Base-by-base conservation (phyloP, 2,113 vertebrate genomes). In the Phalacrocorax pelagicus region DNA sequence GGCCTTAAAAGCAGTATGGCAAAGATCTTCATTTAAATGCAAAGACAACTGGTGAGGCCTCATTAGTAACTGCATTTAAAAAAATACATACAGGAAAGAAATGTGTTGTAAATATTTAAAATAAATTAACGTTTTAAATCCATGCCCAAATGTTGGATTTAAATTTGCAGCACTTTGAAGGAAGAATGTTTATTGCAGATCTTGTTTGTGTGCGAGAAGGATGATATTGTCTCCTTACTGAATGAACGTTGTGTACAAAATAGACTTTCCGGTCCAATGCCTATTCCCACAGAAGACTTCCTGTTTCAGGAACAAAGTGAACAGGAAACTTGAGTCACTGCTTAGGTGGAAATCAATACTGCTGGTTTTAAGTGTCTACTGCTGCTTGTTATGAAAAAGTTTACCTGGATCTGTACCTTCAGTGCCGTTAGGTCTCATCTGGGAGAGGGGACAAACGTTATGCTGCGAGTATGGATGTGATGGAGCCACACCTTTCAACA, bases 1-100 rank as follows among this genome's bases (percentile, higher is more conserved):
- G 49, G 97, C 98, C 34, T 97, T 99, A 72, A 95, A 84, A 92
- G 97, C 88, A 4, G 88, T 99, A 10, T 99, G 99, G 99, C 93
- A 95, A 84, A 97, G 97, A 47, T 97, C 98, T 8, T 98, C 98
- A 5, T 98, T 98, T 90, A 99, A 98, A 94, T 99, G 98, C 83
- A 97, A 88, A 77, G 98, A 98, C 93, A 98, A 98, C 89, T 98
- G 98, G 99, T 99, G 94, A 98, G 98, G 59, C 14, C 11, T 17
- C n/a, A 71, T 71, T 29, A 61, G n/a, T 40, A 79, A 55, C 6
- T 63, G 21, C 14, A 15, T 57, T 34, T 9, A 47, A 82, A 54
- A n/a, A 47, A 9, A 47, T 10, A 54, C 0, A 26, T 2, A 20
- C 6, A 38, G 16, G 5, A 65, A 80, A 72, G 0, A 70, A 69